These are phyloP conservation scores for Idaea straminata DNA, from an alignment of 2,888 invertebrate species.

Conservation along the genomic window DNA sequence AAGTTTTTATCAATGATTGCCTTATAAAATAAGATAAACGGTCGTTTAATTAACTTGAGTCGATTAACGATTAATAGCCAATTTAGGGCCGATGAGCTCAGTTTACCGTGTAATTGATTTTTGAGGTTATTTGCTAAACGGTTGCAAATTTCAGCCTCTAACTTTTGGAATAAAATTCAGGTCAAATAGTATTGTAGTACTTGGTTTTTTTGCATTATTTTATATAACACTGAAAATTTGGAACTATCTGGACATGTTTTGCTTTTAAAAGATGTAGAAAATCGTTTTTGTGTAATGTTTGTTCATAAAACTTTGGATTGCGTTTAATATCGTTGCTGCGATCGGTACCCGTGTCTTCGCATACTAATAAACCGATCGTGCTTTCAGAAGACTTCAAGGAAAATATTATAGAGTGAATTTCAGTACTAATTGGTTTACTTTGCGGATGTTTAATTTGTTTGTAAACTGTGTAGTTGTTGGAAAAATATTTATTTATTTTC, in stretches of 20 bases:
- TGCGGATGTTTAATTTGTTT: conserved; percentile 12
- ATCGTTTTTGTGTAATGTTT: background rate
- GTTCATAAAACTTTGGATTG: background rate
- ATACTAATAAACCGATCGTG: conserved; percentile 1
- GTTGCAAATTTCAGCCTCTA: too few relatives aligned
- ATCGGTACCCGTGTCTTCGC: conserved; percentile 2
- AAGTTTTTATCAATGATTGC: background rate
- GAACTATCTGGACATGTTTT: background rate
- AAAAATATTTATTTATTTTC: conserved; percentile 1
- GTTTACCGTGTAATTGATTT: background rate
- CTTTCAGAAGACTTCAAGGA: background rate
- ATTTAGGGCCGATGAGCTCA: background rate
- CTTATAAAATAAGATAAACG: background rate
- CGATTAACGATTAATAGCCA: background rate
- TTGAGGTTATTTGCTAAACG: background rate
- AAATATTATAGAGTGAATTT: conserved; percentile 3
- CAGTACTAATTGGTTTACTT: conserved; percentile 21
- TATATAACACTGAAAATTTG: background rate
- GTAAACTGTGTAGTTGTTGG: background rate
- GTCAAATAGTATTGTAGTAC: background rate
- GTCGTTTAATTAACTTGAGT: background rate
- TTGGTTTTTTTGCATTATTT: background rate
- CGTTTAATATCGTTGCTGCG: background rate
- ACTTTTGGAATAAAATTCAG: too few relatives aligned
- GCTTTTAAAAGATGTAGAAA: too few relatives aligned